These are phyloP conservation scores for Pyrgilauda ruficollis DNA, from an alignment of 2,113 vertebrate species.

Conservation along the genomic window DNA sequence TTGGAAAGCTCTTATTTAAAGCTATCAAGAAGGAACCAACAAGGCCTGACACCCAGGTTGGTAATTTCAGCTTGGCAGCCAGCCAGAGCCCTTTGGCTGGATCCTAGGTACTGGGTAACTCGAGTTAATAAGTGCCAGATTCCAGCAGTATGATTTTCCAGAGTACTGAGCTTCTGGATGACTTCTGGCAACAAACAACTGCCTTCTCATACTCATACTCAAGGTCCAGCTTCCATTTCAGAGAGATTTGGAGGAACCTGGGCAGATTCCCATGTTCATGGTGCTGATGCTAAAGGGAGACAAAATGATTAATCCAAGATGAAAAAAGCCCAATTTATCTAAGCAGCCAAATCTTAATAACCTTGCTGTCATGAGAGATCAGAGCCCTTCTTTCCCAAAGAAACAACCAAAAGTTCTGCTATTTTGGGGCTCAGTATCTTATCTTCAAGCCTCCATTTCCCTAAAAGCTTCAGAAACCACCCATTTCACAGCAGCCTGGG, in stretches of 20 bases:
- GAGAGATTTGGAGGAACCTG: background rate
- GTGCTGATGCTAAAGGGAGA: background rate
- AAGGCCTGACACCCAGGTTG: slow-evolving; percentile 20
- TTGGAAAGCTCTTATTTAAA: slow-evolving; percentile 31
- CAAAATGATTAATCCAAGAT: background rate
- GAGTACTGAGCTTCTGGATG: background rate
- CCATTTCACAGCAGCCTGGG: background rate
- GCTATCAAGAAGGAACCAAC: background rate
- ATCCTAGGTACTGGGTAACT: slow-evolving; percentile 30
- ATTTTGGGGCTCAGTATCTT: background rate
- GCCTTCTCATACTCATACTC: background rate
- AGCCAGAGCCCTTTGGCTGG: slow-evolving; percentile 32
- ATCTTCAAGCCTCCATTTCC: background rate
- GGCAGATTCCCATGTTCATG: background rate
- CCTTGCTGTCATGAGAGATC: background rate
- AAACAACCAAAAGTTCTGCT: background rate
- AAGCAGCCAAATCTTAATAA: background rate
- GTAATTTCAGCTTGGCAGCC: slow-evolving; percentile 33
- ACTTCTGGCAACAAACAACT: background rate
- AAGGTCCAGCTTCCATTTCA: background rate
- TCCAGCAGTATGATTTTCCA: background rate
- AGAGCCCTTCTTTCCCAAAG: background rate
- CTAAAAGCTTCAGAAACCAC: background rate
- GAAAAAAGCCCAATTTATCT: background rate
- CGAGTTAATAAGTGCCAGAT: slow-evolving; percentile 58